Evolutionary conservation across 1,140 invertebrate genomes (phyloP), one percentile per base, ranked within the genome.

Genomic region (Capitella teleta): DNA sequence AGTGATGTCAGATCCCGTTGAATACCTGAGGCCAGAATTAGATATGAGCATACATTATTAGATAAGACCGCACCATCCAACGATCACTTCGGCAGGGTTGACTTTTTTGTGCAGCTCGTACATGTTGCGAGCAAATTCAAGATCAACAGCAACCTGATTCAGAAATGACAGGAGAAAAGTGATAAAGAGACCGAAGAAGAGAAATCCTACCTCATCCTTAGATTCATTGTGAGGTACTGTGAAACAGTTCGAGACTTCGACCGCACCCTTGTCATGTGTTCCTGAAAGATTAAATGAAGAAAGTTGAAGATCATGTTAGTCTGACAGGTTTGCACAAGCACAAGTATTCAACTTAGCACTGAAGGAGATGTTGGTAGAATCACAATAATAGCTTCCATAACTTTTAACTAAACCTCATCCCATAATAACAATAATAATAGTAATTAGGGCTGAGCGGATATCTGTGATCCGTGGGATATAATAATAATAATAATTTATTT

Each of bases 161-260:
- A 42, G 51, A 47, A 16, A 47, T 26, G 14, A 43, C 2, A 16
- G 18, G 18, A 26, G 26, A 3, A 28, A 2, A 46, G 36, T 3
- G 2, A 37, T 6, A 40, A 18, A 12, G 25, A 24, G 38, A 2
- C 45, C 30, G 10, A 2, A 21, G 36, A 19, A 28, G 14, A 12
- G 21, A 25, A n/a, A 36, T 57, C 57, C 57, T 66, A 79, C 79
- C 67, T 81, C 78, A 64, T 94, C 91, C 61, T 90, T 89, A 58
- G 87, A 86, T 72, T 96, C 91, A 73, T 93, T 95, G 63, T 97
- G 92, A 1, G 92, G 92, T 32, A 98, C 92, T 68, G 90, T 92
- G 73, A 96, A 97, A 64, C 90, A 95, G 64, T 97, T 96, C 3
- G 89, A 94, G 10, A 96, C 86, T 77, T 98, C 92, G 32, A 97